Base-by-base conservation (phyloP, 2,888 invertebrate species). In the Eurytoma californica region DNA sequence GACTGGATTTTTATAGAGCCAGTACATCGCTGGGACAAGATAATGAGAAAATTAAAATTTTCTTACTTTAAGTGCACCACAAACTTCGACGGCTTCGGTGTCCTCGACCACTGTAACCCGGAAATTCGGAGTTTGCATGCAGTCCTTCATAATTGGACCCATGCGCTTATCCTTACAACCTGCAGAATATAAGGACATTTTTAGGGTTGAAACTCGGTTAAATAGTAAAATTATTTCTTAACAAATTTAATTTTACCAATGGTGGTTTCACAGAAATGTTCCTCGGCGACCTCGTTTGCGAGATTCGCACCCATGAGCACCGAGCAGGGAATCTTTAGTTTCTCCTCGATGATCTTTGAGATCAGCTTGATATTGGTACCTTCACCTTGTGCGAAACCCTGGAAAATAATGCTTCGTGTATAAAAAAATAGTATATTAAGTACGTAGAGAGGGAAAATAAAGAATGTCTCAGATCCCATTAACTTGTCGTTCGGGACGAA, bases 221-320 rank as follows among this genome's bases (percentile, higher is more conserved):
- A 68, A 14, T 1, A 3, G 9, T 18, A 1, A 47, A 5, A 14
- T 30, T 63, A 49, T 51, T 49, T 55, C 9, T 24, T 9, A 49
- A 49, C 16, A 16, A 28, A 53, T 65, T 18, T 18, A 18, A 66
- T 73, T 39, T 84, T 86, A 90, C 90, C 90, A 77, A 94, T 93
- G 0, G 94, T 95, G 0, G 94, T 94, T 87, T 94, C 94, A 87
- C 94, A 94, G 86, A 94, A 95, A 84, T 93, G 92, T 83, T 93
- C 94, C 78, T 91, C 91, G 0, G 94, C 94, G 9, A 94, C 93
- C 89, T 95, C 94, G 77, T 92, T 92, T 2, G 94, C 94, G 53
- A 95, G 90, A 88, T 94, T 94, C 12, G 94, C 94, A 4, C 94
- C 94, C 94, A 95, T 94, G 61, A 95, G 88, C 4, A 94, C 94